These are phyloP conservation scores for Pseudomugil tenellus DNA, from an alignment of 2,797 vertebrate genomes.

Conservation along the genomic window DNA sequence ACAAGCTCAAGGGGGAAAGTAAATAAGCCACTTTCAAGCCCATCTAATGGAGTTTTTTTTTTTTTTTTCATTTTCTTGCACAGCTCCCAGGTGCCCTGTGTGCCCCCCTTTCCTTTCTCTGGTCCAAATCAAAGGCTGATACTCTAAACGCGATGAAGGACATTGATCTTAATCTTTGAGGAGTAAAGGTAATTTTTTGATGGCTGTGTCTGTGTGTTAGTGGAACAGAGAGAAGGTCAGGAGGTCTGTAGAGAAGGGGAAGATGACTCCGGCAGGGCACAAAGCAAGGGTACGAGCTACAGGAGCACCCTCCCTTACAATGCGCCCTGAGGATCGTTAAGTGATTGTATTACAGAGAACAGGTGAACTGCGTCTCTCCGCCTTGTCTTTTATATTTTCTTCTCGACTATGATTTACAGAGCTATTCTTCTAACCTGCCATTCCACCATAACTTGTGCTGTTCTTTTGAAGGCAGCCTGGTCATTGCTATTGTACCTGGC, in stretches of 20 bases:
- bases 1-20: slow-evolving; percentile 45
- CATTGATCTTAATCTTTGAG: slow-evolving; percentile 84
- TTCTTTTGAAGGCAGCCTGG: slow-evolving; percentile 82
- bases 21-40: slow-evolving; percentile 58
- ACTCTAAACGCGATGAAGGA: slow-evolving; percentile 80
- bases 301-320: slow-evolving; percentile 74
- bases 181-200: slow-evolving; percentile 76
- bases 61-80: slow-evolving; percentile 64
- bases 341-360: slow-evolving; percentile 85
- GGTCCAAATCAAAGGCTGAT: slow-evolving; percentile 81
- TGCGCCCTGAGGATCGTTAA: slow-evolving; percentile 79
- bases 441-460: slow-evolving; percentile 78
- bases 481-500: slow-evolving; percentile 79
- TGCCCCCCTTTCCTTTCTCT: slow-evolving; percentile 81
- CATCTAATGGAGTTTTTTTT: slow-evolving; percentile 61
- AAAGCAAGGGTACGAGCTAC: slow-evolving; percentile 75
- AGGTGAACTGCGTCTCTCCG: slow-evolving; percentile 80
- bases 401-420: slow-evolving; percentile 80
- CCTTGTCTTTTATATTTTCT: slow-evolving; percentile 77
- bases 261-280: slow-evolving; percentile 74
- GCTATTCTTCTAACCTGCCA: slow-evolving; percentile 74
- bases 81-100: slow-evolving; percentile 74
- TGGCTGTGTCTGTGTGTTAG: slow-evolving; percentile 70
- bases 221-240: slow-evolving; percentile 76
- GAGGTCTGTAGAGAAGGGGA: slow-evolving; percentile 70